Evolutionary conservation across 2,888 invertebrate genomes (phyloP).

Genomic region (Lucinisca nassula): DNA sequence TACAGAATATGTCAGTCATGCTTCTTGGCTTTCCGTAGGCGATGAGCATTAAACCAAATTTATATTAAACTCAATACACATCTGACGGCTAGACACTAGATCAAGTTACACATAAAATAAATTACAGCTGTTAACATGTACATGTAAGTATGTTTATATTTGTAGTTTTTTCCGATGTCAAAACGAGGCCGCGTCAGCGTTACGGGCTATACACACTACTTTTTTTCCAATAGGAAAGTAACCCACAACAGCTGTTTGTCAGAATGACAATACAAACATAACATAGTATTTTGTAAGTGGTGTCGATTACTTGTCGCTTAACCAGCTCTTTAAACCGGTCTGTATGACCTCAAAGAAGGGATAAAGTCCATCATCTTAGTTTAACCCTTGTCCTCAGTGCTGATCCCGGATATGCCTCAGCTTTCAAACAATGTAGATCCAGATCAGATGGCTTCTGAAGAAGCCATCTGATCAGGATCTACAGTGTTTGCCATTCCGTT

Average conservation of each 20-base stretch:
- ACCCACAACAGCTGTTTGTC: not conserved
- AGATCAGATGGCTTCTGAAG: too few species aligned
- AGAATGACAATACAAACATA: too few species aligned
- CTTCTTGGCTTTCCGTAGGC: not conserved
- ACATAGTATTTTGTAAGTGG: too few species aligned
- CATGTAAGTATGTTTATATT: not conserved
- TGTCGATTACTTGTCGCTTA: not conserved
- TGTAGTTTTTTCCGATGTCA: not conserved
- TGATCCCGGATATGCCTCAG: too few species aligned
- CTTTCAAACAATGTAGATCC: too few species aligned
- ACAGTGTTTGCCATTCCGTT: too few species aligned
- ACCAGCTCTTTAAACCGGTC: too few species aligned
- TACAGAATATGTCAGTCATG: conserved; percentile 11
- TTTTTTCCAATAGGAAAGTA: conserved; percentile 7
- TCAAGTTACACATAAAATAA: not conserved
- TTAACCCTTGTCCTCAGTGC: too few species aligned
- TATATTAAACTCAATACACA: not conserved
- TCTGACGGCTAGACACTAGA: not conserved
- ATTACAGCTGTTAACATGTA: not conserved
- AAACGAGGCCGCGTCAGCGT: not conserved
- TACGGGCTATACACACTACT: not conserved
- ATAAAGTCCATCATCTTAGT: too few species aligned
- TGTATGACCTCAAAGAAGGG: too few species aligned
- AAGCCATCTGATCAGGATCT: too few species aligned
- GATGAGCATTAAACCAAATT: not conserved